Evolutionary conservation across 2,888 invertebrate species (phyloP).

Genomic region (Lochmaea capreae): DNA sequence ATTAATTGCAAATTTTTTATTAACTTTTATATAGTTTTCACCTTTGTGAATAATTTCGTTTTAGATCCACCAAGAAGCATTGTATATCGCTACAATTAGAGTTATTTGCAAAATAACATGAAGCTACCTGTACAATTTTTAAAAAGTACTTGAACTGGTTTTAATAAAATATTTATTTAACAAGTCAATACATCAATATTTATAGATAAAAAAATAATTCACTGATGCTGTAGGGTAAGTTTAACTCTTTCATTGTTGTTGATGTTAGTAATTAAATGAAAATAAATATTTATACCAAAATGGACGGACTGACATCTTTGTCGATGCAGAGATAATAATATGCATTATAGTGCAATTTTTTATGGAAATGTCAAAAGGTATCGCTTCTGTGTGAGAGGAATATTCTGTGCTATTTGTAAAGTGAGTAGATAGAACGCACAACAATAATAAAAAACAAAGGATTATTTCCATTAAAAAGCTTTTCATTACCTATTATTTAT

Average conservation of each 20-base stretch:
- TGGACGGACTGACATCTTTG: not conserved
- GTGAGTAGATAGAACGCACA: not conserved
- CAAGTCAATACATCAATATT: too few relatives aligned
- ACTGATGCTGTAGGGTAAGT: too few relatives aligned
- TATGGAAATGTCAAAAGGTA: too few relatives aligned
- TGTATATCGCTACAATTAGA: not conserved
- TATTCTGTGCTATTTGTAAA: too few relatives aligned
- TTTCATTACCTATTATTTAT: conserved; percentile 2
- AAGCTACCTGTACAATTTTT: too few relatives aligned
- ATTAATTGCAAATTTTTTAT: not conserved
- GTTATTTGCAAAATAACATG: too few relatives aligned
- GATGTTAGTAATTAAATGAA: not conserved
- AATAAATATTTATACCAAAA: not conserved
- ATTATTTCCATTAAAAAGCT: not conserved
- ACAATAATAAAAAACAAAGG: not conserved
- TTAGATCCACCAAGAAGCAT: not conserved
- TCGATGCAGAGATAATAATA: not conserved
- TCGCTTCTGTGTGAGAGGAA: too few relatives aligned
- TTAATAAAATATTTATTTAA: too few relatives aligned
- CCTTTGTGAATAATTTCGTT: not conserved
- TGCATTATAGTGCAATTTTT: too few relatives aligned
- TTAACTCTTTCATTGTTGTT: too few relatives aligned
- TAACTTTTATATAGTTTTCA: not conserved
- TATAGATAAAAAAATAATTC: too few relatives aligned
- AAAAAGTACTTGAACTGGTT: too few relatives aligned